These are phyloP conservation scores for Stegana nigrithorax DNA, from an alignment of 2,888 invertebrate species.

Conservation along the genomic window DNA sequence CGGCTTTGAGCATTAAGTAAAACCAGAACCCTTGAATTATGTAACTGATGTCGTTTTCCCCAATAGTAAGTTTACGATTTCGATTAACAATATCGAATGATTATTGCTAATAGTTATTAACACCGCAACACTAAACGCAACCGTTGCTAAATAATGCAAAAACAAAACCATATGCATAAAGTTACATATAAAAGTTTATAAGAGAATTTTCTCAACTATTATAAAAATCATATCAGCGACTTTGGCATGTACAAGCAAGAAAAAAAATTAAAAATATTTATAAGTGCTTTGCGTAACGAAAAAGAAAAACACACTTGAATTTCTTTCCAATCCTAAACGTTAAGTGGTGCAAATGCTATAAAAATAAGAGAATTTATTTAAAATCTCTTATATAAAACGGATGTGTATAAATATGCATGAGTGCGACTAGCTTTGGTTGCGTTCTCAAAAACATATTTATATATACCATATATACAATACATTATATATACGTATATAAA, in stretches of 20 bases:
- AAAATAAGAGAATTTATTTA: no score
- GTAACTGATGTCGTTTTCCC: conserved; percentile 1
- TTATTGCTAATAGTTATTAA: no score
- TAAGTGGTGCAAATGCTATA: conserved; percentile 6
- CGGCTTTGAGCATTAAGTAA: no score
- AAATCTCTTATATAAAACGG: not conserved
- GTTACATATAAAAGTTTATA: conserved; percentile 17
- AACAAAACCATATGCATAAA: conserved; percentile 38
- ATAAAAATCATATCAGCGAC: conserved; percentile 24
- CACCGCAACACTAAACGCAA: no score
- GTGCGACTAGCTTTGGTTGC: no score
- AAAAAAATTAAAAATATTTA: not conserved
- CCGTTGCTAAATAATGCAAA: not conserved
- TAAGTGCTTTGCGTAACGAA: no score
- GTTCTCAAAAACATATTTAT: no score
- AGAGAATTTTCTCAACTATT: conserved; percentile 17
- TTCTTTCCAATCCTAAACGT: not conserved
- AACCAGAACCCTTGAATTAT: not conserved
- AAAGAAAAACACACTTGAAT: not conserved
- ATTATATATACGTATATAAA: conserved; percentile 21
- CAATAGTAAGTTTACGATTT: not conserved
- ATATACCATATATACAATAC: not conserved
- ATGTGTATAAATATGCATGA: conserved; percentile 23
- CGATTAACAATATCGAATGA: not conserved
- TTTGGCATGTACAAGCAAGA: conserved; percentile 2